Evolutionary conservation across 1,140 invertebrate species (phyloP).

Genomic region (Cheumatopsyche charites): DNA sequence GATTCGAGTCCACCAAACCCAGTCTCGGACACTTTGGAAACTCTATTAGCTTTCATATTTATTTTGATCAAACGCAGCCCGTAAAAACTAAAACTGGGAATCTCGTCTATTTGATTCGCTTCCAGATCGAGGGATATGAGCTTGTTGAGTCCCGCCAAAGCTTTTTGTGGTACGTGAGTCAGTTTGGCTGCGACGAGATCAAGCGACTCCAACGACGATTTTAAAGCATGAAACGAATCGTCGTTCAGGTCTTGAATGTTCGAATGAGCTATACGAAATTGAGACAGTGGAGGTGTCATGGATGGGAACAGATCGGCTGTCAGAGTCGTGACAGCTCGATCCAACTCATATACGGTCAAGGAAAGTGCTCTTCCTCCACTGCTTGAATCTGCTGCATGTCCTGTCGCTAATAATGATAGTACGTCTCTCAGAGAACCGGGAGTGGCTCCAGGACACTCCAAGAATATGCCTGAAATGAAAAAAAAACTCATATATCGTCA

Average conservation of each 20-base stretch:
- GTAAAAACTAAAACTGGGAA: conserved; percentile 87
- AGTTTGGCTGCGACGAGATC: conserved; percentile 82
- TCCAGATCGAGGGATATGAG: conserved; percentile 83
- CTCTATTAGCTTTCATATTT: conserved; percentile 82
- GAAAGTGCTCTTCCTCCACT: conserved; percentile 74
- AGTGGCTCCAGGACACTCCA: conserved; percentile 86
- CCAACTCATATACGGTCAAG: conserved; percentile 84
- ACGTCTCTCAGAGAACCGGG: conserved; percentile 64
- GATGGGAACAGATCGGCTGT: conserved; percentile 73
- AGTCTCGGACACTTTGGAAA: conserved; percentile 80
- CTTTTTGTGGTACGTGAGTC: conserved; percentile 79
- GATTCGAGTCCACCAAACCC: conserved; percentile 85
- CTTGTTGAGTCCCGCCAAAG: conserved; percentile 73
- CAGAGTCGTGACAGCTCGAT: conserved; percentile 74
- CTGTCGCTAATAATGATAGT: conserved; percentile 65
- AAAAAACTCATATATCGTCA: no score
- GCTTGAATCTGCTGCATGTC: conserved; percentile 26
- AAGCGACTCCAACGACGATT: conserved; percentile 77
- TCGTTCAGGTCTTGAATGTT: conserved; percentile 76
- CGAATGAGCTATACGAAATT: conserved; percentile 84
- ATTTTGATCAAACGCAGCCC: conserved; percentile 81
- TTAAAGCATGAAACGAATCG: conserved; percentile 73
- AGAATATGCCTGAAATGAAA: conserved; percentile 70
- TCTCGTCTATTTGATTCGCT: conserved; percentile 80
- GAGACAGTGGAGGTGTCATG: conserved; percentile 71